Conservation (phyloP, 53 echinoderm and acorn worm genomes). For the Actinopyga echinites region DNA sequence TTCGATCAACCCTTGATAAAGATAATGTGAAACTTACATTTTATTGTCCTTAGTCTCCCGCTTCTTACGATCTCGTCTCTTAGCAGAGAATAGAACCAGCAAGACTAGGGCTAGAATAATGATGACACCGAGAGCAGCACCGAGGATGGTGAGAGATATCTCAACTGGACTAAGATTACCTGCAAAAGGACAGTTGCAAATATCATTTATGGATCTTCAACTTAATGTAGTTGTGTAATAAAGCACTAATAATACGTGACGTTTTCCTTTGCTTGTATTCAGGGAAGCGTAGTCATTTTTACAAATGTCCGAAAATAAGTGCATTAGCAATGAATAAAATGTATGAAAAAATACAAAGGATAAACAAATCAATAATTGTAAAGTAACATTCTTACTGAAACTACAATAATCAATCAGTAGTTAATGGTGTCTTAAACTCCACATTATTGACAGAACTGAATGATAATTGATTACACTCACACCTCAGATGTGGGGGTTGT, state of each 20-base stretch:
- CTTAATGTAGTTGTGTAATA: no score
- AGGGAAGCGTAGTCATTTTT: no score
- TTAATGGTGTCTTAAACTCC: no score
- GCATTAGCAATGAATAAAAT: background rate
- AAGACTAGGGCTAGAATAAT: slow-evolving; percentile 6
- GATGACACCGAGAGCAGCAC: slow-evolving; percentile 15
- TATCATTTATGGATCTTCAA: no score
- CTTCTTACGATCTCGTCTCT: slow-evolving; percentile 10
- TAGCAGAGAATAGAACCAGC: slow-evolving; percentile 9
- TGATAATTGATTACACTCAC: no score
- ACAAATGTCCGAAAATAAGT: background rate
- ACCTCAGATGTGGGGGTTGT: no score
- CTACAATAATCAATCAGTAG: no score
- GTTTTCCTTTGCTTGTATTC: no score
- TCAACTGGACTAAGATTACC: slow-evolving; percentile 37
- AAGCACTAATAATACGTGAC: no score
- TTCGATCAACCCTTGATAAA: no score
- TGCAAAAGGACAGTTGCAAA: background rate
- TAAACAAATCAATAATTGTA: background rate
- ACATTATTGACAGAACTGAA: no score
- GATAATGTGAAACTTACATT: slow-evolving; percentile 11
- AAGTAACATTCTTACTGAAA: no score
- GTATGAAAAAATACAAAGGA: background rate
- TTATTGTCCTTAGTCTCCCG: background rate
- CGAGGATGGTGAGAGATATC: slow-evolving; percentile 22